Percentiles rank a stretch among this genome's conserved stretches.
phyloP scores from a whole-genome alignment of 2,888 invertebrate genomes.

The Carcina quercana region DNA sequence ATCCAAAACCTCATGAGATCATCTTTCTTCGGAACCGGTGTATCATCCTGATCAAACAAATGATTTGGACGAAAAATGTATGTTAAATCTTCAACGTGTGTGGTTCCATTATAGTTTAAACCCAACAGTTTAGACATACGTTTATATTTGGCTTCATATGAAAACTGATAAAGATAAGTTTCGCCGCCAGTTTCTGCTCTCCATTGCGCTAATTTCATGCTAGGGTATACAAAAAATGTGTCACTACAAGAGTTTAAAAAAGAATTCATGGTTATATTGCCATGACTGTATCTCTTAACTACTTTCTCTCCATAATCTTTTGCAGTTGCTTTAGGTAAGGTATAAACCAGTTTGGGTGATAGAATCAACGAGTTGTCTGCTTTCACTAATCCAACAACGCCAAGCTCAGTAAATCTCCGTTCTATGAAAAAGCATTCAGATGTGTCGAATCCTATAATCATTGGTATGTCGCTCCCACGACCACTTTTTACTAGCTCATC shows the following conservation, averaged over 20 bases:
- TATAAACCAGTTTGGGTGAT: conserved; percentile 2
- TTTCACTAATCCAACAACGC: conserved; percentile 12
- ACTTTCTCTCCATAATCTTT: too few relatives aligned
- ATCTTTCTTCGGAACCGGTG: not conserved
- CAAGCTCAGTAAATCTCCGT: conserved; percentile 26
- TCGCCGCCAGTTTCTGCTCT: conserved; percentile 26
- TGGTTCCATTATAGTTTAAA: conserved; percentile 32
- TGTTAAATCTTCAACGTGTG: conserved; percentile 62
- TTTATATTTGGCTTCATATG: conserved; percentile 50
- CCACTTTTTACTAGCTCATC: conserved; percentile 39
- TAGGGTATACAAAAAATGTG: conserved; percentile 22
- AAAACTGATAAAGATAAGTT: conserved; percentile 58
- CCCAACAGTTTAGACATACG: conserved; percentile 34
- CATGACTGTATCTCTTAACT: conserved; percentile 20
- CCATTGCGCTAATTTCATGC: conserved; percentile 24
- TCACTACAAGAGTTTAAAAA: conserved; percentile 19
- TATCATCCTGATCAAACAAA: not conserved
- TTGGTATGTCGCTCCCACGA: conserved; percentile 40
- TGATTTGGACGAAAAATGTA: conserved; percentile 42
- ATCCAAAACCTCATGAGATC: not conserved
- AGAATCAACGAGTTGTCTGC: conserved; percentile 5
- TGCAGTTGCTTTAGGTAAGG: not conserved
- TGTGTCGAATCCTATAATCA: conserved; percentile 47
- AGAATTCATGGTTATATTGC: conserved; percentile 15
- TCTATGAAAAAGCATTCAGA: conserved; percentile 49